Conservation (phyloP, 1,140 invertebrate genomes). For the Cyphomyrmex costatus region DNA sequence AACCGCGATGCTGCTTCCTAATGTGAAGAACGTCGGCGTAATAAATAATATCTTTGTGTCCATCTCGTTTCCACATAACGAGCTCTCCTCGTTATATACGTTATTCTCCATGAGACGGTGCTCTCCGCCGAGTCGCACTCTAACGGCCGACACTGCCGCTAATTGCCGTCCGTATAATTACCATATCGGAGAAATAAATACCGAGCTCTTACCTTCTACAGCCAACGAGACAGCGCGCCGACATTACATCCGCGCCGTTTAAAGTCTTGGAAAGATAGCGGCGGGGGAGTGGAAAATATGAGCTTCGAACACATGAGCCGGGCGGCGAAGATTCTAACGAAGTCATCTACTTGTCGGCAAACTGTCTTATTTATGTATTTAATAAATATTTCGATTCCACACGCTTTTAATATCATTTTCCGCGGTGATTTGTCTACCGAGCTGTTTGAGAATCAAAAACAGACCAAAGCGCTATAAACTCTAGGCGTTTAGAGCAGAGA, state of each 20-base stretch:
- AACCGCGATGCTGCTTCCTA: constrained; percentile 5
- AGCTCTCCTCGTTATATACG: constrained; percentile 43
- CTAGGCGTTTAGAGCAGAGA: neutral
- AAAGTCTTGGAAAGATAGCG: constrained; percentile 61
- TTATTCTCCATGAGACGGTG: constrained; percentile 52
- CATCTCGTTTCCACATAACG: constrained; percentile 63
- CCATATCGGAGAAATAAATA: constrained; percentile 82
- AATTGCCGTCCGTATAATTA: constrained; percentile 80
- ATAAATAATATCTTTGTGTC: constrained; percentile 73
- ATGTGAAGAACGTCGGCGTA: constrained; percentile 23
- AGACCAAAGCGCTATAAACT: constrained; percentile 8
- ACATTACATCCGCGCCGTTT: constrained; percentile 42
- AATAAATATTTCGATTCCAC: constrained; percentile 20
- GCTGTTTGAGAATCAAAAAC: neutral
- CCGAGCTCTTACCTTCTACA: constrained; percentile 71
- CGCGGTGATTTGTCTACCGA: neutral
- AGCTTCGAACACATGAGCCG: constrained; percentile 1
- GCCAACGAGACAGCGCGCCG: constrained; percentile 66
- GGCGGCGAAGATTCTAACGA: constrained; percentile 15
- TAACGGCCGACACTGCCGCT: constrained; percentile 71
- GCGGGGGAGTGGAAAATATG: constrained; percentile 28
- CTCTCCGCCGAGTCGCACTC: constrained; percentile 53
- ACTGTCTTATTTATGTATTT: constrained; percentile 13
- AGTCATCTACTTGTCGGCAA: constrained; percentile 22
- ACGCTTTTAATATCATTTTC: neutral